A percentile compares a stretch with the other conserved stretches of the same genome.
Conservation (phyloP, 2,888 invertebrate species). For the Melipona beecheii region DNA sequence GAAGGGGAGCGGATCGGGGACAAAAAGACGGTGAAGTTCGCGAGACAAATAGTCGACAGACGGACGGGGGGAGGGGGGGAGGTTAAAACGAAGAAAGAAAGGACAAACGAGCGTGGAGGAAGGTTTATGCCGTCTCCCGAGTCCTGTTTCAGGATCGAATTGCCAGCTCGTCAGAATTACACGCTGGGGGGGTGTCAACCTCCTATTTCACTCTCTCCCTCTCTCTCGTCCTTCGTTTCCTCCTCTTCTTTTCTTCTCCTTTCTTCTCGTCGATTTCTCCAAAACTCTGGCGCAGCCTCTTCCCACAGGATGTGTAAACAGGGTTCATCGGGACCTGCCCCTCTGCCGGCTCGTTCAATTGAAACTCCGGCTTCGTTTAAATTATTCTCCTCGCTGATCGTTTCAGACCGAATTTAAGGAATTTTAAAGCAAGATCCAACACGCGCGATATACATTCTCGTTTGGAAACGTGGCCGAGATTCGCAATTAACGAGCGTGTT, state of each 20-base stretch:
- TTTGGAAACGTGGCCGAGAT: not conserved
- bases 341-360: constrained; percentile 23
- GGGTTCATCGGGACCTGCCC: not conserved
- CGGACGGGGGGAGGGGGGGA: constrained; percentile 16
- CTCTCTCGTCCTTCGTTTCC: constrained; percentile 24
- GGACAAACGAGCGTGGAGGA: constrained; percentile 49
- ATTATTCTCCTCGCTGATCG: not conserved
- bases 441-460: not conserved
- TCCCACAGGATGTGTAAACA: constrained; percentile 28
- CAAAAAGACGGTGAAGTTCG: constrained; percentile 36
- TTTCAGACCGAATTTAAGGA: not conserved
- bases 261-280: too few species aligned
- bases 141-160: constrained; percentile 74
- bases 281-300: not conserved
- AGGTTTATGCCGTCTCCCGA: constrained; percentile 71
- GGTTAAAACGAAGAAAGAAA: constrained; percentile 50
- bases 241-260: constrained; percentile 5
- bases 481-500: not conserved
- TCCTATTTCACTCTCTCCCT: constrained; percentile 37
- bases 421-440: not conserved
- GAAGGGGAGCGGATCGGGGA: not conserved
- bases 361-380: not conserved
- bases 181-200: constrained; percentile 48
- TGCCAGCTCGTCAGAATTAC: constrained; percentile 72
- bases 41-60: constrained; percentile 55